These are phyloP conservation scores for Harpegnathos saltator DNA, from an alignment of 1,140 invertebrate species.

Conservation along the genomic window DNA sequence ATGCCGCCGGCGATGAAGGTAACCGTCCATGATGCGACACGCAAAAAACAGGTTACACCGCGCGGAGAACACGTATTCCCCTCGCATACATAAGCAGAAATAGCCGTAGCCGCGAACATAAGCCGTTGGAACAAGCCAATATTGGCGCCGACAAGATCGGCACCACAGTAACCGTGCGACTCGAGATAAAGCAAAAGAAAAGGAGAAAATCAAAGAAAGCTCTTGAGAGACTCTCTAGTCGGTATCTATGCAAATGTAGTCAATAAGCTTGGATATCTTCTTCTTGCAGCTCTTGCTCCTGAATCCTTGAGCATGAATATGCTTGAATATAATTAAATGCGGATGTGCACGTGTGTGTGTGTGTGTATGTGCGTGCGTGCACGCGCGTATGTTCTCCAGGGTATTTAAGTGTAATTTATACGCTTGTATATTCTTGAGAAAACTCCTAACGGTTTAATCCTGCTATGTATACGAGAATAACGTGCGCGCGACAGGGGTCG, in stretches of 20 bases:
- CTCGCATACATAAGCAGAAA: constrained; percentile 55
- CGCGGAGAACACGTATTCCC: constrained; percentile 37
- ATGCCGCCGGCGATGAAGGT: constrained; percentile 75
- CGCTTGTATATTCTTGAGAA: too few species aligned
- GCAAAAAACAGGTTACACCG: constrained; percentile 43
- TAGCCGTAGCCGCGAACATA: constrained; percentile 7
- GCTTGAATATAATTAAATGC: too few species aligned
- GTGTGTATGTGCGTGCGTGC: too few species aligned
- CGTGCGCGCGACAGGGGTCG: too few species aligned
- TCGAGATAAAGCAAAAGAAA: constrained; percentile 18
- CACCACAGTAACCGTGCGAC: neutral
- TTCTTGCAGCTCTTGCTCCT: neutral
- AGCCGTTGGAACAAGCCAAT: constrained; percentile 3
- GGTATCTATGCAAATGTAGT: constrained; percentile 7
- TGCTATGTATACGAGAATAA: neutral
- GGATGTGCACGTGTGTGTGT: too few species aligned
- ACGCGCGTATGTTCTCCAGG: too few species aligned
- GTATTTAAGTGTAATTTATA: too few species aligned
- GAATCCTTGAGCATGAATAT: too few species aligned
- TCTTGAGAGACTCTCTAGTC: constrained; percentile 9
- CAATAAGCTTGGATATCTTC: constrained; percentile 1
- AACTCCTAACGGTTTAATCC: too few species aligned
- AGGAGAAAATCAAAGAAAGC: neutral
- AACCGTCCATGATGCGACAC: constrained; percentile 36
- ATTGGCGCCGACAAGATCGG: constrained; percentile 10